Percentiles rank a stretch among this genome's conserved stretches.
These are phyloP conservation scores for Chymomyza amoena DNA, from an alignment of 2,888 invertebrate genomes.

Conservation along the genomic window DNA sequence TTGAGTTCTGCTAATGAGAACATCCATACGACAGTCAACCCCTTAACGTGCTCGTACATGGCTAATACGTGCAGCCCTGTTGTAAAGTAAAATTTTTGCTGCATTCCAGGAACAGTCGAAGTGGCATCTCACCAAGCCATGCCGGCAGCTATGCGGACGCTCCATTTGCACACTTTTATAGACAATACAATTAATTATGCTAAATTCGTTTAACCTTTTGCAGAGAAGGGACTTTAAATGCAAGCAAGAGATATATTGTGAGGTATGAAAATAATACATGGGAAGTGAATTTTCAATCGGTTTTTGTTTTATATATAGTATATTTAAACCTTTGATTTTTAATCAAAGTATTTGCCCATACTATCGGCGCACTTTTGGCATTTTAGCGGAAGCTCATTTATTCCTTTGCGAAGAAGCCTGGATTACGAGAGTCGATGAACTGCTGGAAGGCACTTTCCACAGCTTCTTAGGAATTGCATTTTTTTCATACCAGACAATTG, in stretches of 20 bases:
- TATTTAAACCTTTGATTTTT: too few relatives aligned
- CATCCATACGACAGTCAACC: constrained; percentile 47
- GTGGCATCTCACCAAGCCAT: constrained; percentile 31
- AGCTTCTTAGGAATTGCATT: too few relatives aligned
- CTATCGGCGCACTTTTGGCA: too few relatives aligned
- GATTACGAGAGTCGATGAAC: too few relatives aligned
- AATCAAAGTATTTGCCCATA: too few relatives aligned
- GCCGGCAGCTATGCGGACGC: constrained; percentile 63
- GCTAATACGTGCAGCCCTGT: constrained; percentile 42
- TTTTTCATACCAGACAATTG: too few relatives aligned
- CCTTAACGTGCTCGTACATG: constrained; percentile 16
- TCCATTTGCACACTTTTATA: constrained; percentile 67
- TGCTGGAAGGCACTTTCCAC: too few relatives aligned
- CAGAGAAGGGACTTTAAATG: neutral
- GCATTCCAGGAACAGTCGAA: constrained; percentile 44
- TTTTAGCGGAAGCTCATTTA: too few relatives aligned
- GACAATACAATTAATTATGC: constrained; percentile 74
- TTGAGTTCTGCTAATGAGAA: constrained; percentile 75
- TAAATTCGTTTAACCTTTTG: constrained; percentile 67
- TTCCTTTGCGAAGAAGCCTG: too few relatives aligned
- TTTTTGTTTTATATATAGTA: too few relatives aligned
- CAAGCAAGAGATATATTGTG: neutral
- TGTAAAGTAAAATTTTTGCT: constrained; percentile 49
- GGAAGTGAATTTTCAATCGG: too few relatives aligned
- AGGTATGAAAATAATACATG: too few relatives aligned